Evolutionary conservation across 2,797 vertebrate species (phyloP).

Genomic region (Poecilia wingei): DNA sequence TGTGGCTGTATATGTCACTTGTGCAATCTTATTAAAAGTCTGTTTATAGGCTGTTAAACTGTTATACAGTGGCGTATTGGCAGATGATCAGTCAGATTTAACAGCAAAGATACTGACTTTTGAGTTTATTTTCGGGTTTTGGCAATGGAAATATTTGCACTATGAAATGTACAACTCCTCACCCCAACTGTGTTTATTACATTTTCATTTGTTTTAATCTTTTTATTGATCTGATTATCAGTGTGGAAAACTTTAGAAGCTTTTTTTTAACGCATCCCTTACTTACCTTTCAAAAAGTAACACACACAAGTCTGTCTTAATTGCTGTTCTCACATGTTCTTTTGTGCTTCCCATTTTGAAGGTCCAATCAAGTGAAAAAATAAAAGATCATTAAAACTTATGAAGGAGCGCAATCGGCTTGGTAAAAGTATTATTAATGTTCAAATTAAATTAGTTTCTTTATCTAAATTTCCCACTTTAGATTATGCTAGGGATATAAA

Average conservation of each 20-base stretch:
- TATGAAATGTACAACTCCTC: background rate
- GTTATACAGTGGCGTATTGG: background rate
- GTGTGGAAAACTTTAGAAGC: background rate
- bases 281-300: background rate
- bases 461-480: background rate
- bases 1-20: background rate
- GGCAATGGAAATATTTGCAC: background rate
- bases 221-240: background rate
- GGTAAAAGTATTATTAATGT: background rate
- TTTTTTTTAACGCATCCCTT: background rate
- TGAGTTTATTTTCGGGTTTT: background rate
- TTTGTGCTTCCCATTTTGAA: background rate
- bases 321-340: background rate
- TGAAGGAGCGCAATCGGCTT: background rate
- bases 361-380: background rate
- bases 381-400: background rate
- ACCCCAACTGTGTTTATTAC: background rate
- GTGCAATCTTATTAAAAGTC: background rate
- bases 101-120: background rate
- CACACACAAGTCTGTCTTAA: background rate
- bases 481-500: background rate
- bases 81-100: background rate
- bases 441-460: background rate
- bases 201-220: background rate
- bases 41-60: conserved; percentile 1